Evolutionary conservation across 2,888 invertebrate species (phyloP), one percentile per base, ranked within the genome.

Genomic region (Capitulum mitella): DNA sequence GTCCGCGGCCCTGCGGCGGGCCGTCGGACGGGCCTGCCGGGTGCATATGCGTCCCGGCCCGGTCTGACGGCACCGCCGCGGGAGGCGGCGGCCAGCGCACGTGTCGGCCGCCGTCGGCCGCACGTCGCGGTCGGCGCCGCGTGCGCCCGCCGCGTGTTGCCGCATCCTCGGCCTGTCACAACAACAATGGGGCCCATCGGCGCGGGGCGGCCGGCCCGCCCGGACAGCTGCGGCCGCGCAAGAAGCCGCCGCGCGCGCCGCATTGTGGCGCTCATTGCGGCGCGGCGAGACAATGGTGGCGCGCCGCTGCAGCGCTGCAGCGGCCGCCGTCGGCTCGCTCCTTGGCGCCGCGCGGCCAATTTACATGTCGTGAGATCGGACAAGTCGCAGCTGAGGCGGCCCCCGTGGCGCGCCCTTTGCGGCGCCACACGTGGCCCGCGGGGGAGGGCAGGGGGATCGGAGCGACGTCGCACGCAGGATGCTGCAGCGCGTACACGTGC

Each of bases 181-280:
- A 70, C 70, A 70, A 70, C 40, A 40, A 40, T 37, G 40, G 37
- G 70, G 19, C 22, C 29, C 40, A 22, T 37, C 37, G 26, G 12
- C 70, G 70, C 37, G 19, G 1, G 10, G 37, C 37, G 40, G 8
- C 8, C 37, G 26, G 26, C 40, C 22, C 37, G 19, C 40, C 34
- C 34, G 14, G 64, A 64, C 64, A 64, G 64, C 19, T 64, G 32
- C 37, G 70, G 40, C 70, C 40, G 40, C 37, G 40, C 70, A 37
- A 70, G 37, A 70, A 70, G 40, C 14, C 40, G 70, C 12, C 34
- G 64, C n/a, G 64, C 64, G 19, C 34, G 19, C 19, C 37, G 70
- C 70, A 70, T 70, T 70, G 70, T 70, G 70, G 37, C 70, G 70
- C 70, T 22, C 37, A 70, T 70, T 29, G 37, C 70, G 70, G 26